phyloP scores from a whole-genome alignment of 1,140 invertebrate species.

The Microplitis demolitor region DNA sequence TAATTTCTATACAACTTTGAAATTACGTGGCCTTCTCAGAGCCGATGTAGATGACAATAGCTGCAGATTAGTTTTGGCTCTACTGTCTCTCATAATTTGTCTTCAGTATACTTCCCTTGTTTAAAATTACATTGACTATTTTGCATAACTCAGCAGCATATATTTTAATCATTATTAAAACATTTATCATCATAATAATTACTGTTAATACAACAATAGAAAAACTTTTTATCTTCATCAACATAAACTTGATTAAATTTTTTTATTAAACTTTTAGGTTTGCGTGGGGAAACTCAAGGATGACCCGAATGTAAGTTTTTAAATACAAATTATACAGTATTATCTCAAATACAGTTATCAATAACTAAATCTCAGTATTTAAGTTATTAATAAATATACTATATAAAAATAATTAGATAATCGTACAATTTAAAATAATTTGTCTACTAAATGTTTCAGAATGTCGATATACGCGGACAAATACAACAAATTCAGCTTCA shows the following conservation, averaged over 20 bases:
- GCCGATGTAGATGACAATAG: slow-evolving; percentile 8
- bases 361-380: neutral
- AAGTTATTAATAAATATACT: neutral
- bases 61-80: slow-evolving; percentile 16
- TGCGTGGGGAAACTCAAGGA: slow-evolving; percentile 65
- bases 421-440: neutral
- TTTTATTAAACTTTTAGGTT: slow-evolving; percentile 56
- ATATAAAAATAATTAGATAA: neutral
- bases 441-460: slow-evolving; percentile 42
- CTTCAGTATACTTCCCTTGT: neutral
- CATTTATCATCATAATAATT: neutral
- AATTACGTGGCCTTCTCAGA: slow-evolving; percentile 12
- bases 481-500: slow-evolving; percentile 51
- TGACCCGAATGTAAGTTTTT: slow-evolving; percentile 65
- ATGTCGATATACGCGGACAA: slow-evolving; percentile 43
- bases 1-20: neutral
- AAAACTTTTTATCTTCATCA: neutral
- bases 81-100: slow-evolving; percentile 6
- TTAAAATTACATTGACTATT: neutral
- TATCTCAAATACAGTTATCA: neutral
- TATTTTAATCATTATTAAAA: no score
- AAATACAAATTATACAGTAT: neutral
- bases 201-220: neutral
- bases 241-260: neutral
- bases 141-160: neutral